phyloP scores from a whole-genome alignment of 2,113 vertebrate genomes.

The Podiceps cristatus region DNA sequence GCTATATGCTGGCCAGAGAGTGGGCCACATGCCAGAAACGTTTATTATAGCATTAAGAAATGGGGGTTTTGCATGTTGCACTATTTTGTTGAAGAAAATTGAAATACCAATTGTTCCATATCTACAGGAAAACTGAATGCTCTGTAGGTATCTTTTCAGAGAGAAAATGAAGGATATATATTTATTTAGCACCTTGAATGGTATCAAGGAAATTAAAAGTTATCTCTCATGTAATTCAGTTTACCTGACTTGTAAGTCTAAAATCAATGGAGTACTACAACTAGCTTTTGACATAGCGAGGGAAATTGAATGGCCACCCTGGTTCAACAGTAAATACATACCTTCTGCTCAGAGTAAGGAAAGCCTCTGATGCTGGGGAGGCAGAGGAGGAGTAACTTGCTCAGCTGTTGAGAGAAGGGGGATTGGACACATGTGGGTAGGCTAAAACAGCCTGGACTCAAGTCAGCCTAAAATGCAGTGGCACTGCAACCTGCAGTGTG shows the following conservation, averaged over 20 bases:
- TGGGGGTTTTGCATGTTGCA: not conserved
- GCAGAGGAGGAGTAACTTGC: not conserved
- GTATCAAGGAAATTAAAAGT: not conserved
- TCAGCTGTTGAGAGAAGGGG: not conserved
- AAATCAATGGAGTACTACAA: not conserved
- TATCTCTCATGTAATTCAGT: not conserved
- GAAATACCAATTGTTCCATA: not conserved
- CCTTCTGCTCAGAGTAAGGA: not conserved
- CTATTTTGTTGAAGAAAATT: not conserved
- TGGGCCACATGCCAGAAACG: not conserved
- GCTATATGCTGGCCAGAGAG: not conserved
- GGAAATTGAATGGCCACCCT: not conserved
- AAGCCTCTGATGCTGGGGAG: not conserved
- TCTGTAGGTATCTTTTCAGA: not conserved
- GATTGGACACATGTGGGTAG: no score
- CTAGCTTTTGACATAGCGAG: not conserved
- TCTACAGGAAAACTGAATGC: not conserved
- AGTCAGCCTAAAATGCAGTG: not conserved
- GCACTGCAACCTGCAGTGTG: not conserved
- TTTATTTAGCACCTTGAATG: not conserved
- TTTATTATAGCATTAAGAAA: not conserved
- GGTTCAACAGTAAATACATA: not conserved
- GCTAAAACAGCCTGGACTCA: not conserved
- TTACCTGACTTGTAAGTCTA: not conserved
- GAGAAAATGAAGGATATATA: not conserved